Conservation (phyloP, 2,797 vertebrate genomes). For the Gallinago stenura region DNA sequence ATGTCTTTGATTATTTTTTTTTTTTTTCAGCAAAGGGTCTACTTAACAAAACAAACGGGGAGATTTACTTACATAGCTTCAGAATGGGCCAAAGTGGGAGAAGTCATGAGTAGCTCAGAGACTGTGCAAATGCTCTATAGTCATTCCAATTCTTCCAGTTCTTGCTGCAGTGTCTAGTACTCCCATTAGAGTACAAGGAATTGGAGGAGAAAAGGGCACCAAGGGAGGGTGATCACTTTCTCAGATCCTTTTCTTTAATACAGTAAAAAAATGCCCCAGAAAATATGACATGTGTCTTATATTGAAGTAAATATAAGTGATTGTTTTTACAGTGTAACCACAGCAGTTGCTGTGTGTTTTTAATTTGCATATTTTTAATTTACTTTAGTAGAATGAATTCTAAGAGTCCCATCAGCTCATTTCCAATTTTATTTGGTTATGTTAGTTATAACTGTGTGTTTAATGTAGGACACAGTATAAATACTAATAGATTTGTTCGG, state of each 20-base stretch:
- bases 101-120: background rate
- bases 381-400: slow-evolving; percentile 28
- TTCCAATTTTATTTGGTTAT: slow-evolving; percentile 35
- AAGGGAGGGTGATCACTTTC: background rate
- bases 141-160: background rate
- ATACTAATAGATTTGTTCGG: slow-evolving; percentile 28
- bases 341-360: slow-evolving; percentile 1
- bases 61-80: background rate
- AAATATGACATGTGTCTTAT: background rate
- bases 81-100: background rate
- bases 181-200: background rate
- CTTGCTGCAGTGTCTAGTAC: background rate
- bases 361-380: slow-evolving; percentile 61
- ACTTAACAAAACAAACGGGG: background rate
- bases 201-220: background rate
- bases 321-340: background rate
- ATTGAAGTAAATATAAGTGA: background rate
- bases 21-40: background rate
- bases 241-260: background rate
- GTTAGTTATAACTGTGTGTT: slow-evolving; percentile 18
- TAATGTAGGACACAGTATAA: background rate
- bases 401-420: slow-evolving; percentile 14
- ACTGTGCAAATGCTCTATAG: background rate
- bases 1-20: background rate
- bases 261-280: background rate